Conservation (phyloP, 2,797 vertebrate genomes). For the Basileuterus tristriatus region DNA sequence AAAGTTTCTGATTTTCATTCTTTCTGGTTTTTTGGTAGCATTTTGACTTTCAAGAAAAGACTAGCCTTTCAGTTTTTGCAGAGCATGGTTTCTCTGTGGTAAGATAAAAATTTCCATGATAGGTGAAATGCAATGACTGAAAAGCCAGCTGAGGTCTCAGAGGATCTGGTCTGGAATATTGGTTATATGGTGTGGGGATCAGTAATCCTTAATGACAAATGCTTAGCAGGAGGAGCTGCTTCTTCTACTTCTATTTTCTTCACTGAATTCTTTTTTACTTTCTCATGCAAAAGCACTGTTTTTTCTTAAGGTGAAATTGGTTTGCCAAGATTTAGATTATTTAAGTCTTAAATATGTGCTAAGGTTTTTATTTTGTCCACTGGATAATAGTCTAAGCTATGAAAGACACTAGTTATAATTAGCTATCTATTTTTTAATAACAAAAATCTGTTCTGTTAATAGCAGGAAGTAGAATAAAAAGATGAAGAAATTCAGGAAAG, state of each 20-base stretch:
- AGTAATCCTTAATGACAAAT: neutral
- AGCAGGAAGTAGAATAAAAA: neutral
- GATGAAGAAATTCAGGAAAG: neutral
- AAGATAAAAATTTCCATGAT: neutral
- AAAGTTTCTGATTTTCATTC: neutral
- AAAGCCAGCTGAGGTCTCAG: neutral
- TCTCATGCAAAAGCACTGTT: neutral
- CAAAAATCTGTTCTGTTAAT: neutral
- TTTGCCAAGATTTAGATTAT: neutral
- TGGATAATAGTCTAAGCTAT: neutral
- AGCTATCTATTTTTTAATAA: neutral
- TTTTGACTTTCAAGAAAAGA: neutral
- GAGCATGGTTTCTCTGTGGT: neutral
- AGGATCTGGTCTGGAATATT: neutral
- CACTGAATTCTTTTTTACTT: neutral
- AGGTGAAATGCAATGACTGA: neutral
- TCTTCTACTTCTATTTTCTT: neutral
- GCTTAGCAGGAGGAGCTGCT: neutral
- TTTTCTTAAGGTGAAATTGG: neutral
- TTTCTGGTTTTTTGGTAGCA: neutral
- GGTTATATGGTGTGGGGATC: neutral
- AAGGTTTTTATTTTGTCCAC: neutral
- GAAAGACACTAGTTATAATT: neutral
- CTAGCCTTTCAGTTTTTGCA: neutral
- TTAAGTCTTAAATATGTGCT: neutral